Evolutionary conservation across 1,140 invertebrate species (phyloP), one percentile per base, ranked within the genome.

Genomic region (Brachionus asplanchnoidis): DNA sequence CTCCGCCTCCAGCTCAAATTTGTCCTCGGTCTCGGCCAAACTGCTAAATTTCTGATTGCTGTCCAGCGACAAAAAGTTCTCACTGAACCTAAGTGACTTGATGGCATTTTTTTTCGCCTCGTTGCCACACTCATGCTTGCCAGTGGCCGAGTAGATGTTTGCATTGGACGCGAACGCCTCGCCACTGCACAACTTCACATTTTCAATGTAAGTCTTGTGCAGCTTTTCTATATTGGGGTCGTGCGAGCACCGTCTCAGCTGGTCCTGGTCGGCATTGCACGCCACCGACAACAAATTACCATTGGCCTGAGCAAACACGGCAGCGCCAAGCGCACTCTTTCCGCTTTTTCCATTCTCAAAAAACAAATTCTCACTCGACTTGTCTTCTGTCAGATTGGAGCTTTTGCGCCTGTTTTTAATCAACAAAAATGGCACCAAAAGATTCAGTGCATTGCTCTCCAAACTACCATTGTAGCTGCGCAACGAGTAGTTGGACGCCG

Each of bases 161-260:
- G 36, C 46, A 23, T 46, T 77, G 8, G 42, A 50, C 14, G 73
- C 46, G 14, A 77, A 77, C 12, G 50, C 32, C 14, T 77, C 20
- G 5, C 17, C 73, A 26, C 42, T 36, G 23, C 44, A 44, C 14
- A 77, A 23, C 46, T 77, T 77, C 14, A 77, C 73, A 32, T 77
- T 77, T 50, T 77, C 44, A 7, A 77, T 77, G 42, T 77, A 77
- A 50, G 20, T 77, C 28, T 77, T 77, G 46, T 77, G 73, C 12
- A 77, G 42, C 26, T 77, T 77, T 77, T 77, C 73, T 8, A 77
- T 77, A 28, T 77, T 77, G 11, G 73, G 73, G 26, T 77, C 73
- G 12, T 77, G 73, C 11, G 73, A 77, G 28, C 73, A 77, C 12
- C 73, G 40, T 77, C 73, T 46, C 6, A 50, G 8, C 50, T 77